A percentile compares a stretch with the other conserved stretches of the same genome.
These are phyloP conservation scores for Cinara cedri DNA, from an alignment of 2,888 invertebrate species.

Conservation along the genomic window DNA sequence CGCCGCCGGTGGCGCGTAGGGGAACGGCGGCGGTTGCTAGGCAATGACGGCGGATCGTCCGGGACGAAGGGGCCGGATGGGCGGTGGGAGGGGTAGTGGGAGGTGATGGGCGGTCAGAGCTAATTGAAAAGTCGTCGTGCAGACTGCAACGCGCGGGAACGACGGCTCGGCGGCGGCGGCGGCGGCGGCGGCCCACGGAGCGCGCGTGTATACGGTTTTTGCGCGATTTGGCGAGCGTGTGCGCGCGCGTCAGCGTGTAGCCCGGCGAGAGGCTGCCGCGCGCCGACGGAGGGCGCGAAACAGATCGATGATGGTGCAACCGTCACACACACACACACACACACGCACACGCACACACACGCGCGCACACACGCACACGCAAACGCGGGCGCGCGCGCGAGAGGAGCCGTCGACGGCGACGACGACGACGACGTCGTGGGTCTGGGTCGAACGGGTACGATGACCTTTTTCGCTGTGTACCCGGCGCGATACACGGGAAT, in stretches of 20 bases:
- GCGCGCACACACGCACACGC: not conserved
- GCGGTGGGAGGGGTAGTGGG: no score
- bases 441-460: constrained; percentile 55
- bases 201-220: not conserved
- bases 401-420: not conserved
- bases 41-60: constrained; percentile 10
- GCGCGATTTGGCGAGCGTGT: not conserved
- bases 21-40: constrained; percentile 26
- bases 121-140: constrained; percentile 56
- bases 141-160: constrained; percentile 48
- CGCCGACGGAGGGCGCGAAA: constrained; percentile 3
- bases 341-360: not conserved
- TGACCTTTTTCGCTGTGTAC: constrained; percentile 35
- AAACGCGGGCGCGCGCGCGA: not conserved
- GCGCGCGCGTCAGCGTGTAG: not conserved
- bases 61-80: no score
- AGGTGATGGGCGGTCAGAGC: constrained; percentile 27
- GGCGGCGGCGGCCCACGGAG: not conserved
- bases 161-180: not conserved
- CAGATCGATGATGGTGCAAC: constrained; percentile 53
- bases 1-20: not conserved
- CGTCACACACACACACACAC: constrained; percentile 3
- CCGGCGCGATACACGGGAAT: not conserved
- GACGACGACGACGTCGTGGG: constrained; percentile 24
- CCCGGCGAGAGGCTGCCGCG: constrained; percentile 1